Evolutionary conservation across 2,797 vertebrate species (phyloP).

Genomic region (Huso huso): DNA sequence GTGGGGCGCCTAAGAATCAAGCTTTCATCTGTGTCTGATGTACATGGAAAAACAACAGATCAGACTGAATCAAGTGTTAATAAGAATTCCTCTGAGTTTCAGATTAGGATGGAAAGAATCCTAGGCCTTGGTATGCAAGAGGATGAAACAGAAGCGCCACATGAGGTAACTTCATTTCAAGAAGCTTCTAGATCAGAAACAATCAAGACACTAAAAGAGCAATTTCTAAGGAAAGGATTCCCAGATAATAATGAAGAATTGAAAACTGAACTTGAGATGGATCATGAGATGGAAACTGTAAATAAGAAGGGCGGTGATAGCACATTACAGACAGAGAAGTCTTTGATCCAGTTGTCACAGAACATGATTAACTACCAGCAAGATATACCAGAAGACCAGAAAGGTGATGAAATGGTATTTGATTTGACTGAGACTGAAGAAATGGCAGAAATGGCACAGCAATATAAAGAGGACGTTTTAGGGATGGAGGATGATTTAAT

Average conservation of each 20-base stretch:
- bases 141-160: conserved; percentile 26
- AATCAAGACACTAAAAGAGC: conserved; percentile 57
- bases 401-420: conserved; percentile 30
- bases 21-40: conserved; percentile 43
- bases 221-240: conserved; percentile 30
- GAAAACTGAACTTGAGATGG: conserved; percentile 17
- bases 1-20: conserved; percentile 53
- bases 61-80: conserved; percentile 30
- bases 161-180: conserved; percentile 50
- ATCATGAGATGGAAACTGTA: conserved; percentile 22
- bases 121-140: conserved; percentile 27
- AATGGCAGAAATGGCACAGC: conserved; percentile 12
- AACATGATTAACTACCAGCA: conserved; percentile 52
- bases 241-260: conserved; percentile 16
- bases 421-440: conserved; percentile 24
- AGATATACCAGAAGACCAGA: conserved; percentile 37
- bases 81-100: conserved; percentile 35
- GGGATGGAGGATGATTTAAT: conserved; percentile 17
- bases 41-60: conserved; percentile 40
- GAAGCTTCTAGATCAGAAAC: conserved; percentile 55
- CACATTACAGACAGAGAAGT: conserved; percentile 24
- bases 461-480: conserved; percentile 24
- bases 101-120: conserved; percentile 38
- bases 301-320: conserved; percentile 20
- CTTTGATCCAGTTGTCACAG: conserved; percentile 33